Percentiles rank a stretch among this genome's conserved stretches.
phyloP scores from a whole-genome alignment of 1,140 invertebrate genomes.

The Pseudomyrmex flavicornis region DNA sequence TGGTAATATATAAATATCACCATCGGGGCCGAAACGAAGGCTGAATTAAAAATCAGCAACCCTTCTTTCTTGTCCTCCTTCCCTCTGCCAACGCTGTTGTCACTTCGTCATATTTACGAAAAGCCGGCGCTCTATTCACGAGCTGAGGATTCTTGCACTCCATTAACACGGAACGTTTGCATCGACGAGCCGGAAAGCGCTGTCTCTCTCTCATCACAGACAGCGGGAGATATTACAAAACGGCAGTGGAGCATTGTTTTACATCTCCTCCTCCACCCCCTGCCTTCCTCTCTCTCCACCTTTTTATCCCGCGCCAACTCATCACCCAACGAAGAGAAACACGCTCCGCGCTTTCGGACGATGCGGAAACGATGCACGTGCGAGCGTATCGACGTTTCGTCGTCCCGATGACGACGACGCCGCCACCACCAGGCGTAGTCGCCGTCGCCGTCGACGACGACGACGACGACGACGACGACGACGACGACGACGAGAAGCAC shows the following conservation, averaged over 20 bases:
- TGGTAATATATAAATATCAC: neutral
- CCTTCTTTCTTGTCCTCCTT: neutral
- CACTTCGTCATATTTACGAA: constrained; percentile 36
- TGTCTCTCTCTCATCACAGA: constrained; percentile 43
- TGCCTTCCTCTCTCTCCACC: constrained; percentile 17
- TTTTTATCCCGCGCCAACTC: neutral
- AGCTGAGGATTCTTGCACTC: constrained; percentile 58
- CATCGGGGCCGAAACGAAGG: neutral
- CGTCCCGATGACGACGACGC: constrained; percentile 41
- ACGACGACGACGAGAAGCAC: constrained; percentile 63
- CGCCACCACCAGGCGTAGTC: neutral
- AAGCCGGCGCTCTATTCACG: constrained; percentile 44
- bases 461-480: constrained; percentile 31
- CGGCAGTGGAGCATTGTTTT: constrained; percentile 55
- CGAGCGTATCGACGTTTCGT: constrained; percentile 76
- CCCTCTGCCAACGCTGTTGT: neutral
- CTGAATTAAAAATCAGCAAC: constrained; percentile 17
- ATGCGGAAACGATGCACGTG: constrained; percentile 77
- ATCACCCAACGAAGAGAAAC: constrained; percentile 52
- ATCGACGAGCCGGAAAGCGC: constrained; percentile 57
- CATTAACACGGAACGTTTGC: constrained; percentile 55
- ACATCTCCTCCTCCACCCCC: constrained; percentile 26
- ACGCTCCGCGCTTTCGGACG: constrained; percentile 68
- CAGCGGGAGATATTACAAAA: constrained; percentile 59
- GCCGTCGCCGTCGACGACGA: constrained; percentile 51